phyloP scores from a whole-genome alignment of 2,797 vertebrate genomes.

The Oophaga sylvatica region DNA sequence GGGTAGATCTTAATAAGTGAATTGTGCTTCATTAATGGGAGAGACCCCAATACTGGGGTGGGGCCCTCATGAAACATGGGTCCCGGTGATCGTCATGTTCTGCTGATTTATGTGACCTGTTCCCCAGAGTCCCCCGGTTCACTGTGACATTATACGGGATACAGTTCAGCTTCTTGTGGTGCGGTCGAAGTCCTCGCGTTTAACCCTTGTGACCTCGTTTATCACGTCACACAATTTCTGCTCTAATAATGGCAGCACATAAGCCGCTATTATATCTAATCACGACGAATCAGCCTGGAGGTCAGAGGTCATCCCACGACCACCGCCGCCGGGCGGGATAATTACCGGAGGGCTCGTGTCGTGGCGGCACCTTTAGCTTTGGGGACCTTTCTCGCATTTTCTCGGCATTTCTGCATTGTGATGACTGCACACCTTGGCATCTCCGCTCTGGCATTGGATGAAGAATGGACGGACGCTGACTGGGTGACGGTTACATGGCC shows the following conservation, averaged over 20 bases:
- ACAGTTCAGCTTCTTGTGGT: not conserved
- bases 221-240: not conserved
- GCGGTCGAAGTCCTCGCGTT: not conserved
- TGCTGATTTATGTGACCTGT: no score
- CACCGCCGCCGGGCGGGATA: not conserved
- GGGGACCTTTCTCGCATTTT: not conserved
- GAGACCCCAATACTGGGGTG: no score
- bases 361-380: not conserved
- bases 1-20: no score
- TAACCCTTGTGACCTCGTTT: not conserved
- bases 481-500: not conserved
- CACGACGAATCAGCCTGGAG: slow-evolving; percentile 7
- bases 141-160: no score
- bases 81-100: no score
- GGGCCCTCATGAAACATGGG: no score
- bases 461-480: not conserved
- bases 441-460: not conserved
- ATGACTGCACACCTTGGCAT: not conserved
- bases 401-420: not conserved
- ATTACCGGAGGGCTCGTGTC: not conserved
- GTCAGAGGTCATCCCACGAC: not conserved
- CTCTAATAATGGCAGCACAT: not conserved
- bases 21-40: no score
- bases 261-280: slow-evolving; percentile 3
- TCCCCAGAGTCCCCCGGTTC: no score